phyloP scores from a whole-genome alignment of 2,113 vertebrate species.

The Strix uralensis region DNA sequence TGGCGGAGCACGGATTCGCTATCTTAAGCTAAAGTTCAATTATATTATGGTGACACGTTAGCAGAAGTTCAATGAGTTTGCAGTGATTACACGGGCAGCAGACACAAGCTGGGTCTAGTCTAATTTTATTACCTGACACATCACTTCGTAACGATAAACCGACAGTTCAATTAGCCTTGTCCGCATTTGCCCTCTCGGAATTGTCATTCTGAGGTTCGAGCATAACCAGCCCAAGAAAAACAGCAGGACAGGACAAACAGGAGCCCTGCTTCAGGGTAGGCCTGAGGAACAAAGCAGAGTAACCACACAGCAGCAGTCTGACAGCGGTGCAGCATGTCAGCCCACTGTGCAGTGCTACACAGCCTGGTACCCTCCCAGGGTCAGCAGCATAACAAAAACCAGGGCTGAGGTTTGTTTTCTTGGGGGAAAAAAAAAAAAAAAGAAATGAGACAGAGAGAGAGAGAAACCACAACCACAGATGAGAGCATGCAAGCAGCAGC shows the following conservation, averaged over 20 bases:
- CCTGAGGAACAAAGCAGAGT: not conserved
- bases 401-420: not conserved
- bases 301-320: not conserved
- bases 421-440: accelerated
- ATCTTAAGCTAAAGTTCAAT: conserved; percentile 49
- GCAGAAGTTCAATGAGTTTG: not conserved
- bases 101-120: not conserved
- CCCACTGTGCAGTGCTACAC: accelerated
- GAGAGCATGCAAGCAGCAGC: not conserved
- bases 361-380: not conserved
- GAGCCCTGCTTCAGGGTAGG: not conserved
- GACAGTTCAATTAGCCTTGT: not conserved
- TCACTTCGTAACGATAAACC: not conserved
- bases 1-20: not conserved
- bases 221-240: not conserved
- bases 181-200: not conserved
- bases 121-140: not conserved
- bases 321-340: not conserved
- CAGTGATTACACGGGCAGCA: not conserved
- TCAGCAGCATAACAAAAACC: not conserved
- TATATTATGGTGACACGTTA: not conserved
- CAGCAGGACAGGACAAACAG: not conserved
- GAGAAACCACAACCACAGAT: not conserved
- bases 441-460: not conserved
- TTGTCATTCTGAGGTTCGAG: not conserved